Conservation (phyloP, 1,140 invertebrate genomes). For the Pseudoatta argentina region DNA sequence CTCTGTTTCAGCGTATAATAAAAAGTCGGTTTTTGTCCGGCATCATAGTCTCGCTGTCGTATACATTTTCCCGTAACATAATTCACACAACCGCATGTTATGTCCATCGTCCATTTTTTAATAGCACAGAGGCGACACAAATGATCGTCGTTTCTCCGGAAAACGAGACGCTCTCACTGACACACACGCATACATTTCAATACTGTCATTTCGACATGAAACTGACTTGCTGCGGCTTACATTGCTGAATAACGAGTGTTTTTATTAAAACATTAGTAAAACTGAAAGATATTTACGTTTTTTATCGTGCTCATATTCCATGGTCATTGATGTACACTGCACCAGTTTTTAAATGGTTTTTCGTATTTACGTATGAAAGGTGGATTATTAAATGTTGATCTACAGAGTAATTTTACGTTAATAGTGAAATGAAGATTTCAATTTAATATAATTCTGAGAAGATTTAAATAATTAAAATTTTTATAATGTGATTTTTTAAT, state of each 20-base stretch:
- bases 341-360: not conserved
- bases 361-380: not conserved
- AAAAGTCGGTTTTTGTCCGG: slow-evolving; percentile 38
- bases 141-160: slow-evolving; percentile 18
- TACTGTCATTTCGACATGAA: slow-evolving; percentile 14
- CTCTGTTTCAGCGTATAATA: slow-evolving; percentile 19
- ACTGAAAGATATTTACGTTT: slow-evolving; percentile 23
- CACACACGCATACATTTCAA: not conserved
- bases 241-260: not conserved
- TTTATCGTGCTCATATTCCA: not conserved
- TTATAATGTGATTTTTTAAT: not conserved
- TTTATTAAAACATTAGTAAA: slow-evolving; percentile 32
- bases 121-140: slow-evolving; percentile 23
- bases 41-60: slow-evolving; percentile 7
- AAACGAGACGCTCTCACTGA: not conserved
- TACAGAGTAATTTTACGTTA: not conserved
- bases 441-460: not conserved
- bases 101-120: slow-evolving; percentile 51
- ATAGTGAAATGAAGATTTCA: not conserved
- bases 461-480: slow-evolving; percentile 2
- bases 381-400: slow-evolving; percentile 24
- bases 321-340: not conserved
- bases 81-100: slow-evolving; percentile 26
- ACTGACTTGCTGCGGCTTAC: slow-evolving; percentile 36
- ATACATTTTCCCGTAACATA: slow-evolving; percentile 46